Base-by-base conservation (phyloP, 2,113 vertebrate genomes). In the Coreoperca whiteheadi region DNA sequence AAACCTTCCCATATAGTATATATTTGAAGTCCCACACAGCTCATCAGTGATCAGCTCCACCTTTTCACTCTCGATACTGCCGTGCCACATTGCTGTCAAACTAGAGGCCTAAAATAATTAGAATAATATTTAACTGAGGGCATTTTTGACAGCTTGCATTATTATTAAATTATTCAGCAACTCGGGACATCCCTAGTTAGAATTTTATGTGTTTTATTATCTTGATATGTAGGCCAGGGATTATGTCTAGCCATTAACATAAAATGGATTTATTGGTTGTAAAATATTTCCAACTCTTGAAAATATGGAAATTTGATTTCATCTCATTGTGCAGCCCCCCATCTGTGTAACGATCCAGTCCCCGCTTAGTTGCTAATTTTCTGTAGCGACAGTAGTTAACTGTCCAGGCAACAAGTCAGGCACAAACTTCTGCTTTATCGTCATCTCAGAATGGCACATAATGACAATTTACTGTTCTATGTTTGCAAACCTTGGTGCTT, bases 371-470 rank as follows among this genome's bases (percentile, higher is more conserved):
- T 76, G 67, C 70, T 83, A 64, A 59, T 84, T 76, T 83, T 54
- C 39, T 78, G 28, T 11, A 23, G 75, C 85, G 76, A 89, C 84
- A 87, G 87, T 83, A 91, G 89, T 93, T 80, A 34, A 71, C 77
- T 79, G 66, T 76, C 50, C 72, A 83, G 84, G 87, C 91, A 92
- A 91, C 84, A 92, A 92, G 91, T 94, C 89, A 60, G 43, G 46
- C 53, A 4, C 81, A 39, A 48, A 14, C 69, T 25, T 14, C 82
- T 78, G 57, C 37, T 82, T 65, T 67, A 82, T 76, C 61, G 3
- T 34, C n/a, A n/a, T n/a, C n/a, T n/a, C n/a, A n/a, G n/a, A n/a
- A n/a, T n/a, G n/a, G n/a, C n/a, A n/a, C n/a, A n/a, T n/a, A n/a
- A n/a, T n/a, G n/a, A n/a, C n/a, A n/a, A n/a, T n/a, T n/a, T n/a